phyloP scores from a whole-genome alignment of 2,888 invertebrate genomes.

The Ophion ventricosus region DNA sequence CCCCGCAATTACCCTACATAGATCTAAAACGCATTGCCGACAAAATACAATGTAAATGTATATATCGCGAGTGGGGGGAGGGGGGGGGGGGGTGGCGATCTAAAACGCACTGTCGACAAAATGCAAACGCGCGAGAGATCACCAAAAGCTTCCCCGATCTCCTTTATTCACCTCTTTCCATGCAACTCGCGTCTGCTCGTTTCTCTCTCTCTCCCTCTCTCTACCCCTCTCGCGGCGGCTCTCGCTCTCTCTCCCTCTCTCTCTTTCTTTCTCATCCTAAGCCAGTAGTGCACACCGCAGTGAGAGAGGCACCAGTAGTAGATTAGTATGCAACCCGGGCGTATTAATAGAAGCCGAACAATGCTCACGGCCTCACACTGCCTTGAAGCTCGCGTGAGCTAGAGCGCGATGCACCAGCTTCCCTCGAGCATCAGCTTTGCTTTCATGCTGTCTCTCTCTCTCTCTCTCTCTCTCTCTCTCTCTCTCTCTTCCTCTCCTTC shows the following conservation, averaged over 20 bases:
- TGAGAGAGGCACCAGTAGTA: conserved; percentile 69
- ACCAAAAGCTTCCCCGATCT: conserved; percentile 60
- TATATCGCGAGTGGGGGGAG: conserved; percentile 22
- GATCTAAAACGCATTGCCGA: too few species aligned
- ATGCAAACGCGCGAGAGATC: conserved; percentile 72
- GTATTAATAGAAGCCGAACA: conserved; percentile 81
- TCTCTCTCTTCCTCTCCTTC: conserved; percentile 48
- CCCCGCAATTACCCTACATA: too few species aligned
- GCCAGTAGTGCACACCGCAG: conserved; percentile 36
- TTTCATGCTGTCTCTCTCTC: conserved; percentile 51
- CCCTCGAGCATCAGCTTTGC: conserved; percentile 49
- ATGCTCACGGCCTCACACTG: conserved; percentile 79
- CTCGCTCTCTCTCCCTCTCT: conserved; percentile 43
- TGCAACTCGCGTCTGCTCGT: conserved; percentile 43
- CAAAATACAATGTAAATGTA: neutral
- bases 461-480: conserved; percentile 48
- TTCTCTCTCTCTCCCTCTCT: conserved; percentile 39
- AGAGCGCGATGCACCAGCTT: conserved; percentile 55
- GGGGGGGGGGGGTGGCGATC: conserved; percentile 51
- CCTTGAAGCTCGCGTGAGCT: conserved; percentile 68
- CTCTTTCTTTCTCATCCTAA: conserved; percentile 8
- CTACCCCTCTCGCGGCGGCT: conserved; percentile 30
- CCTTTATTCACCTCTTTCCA: conserved; percentile 52
- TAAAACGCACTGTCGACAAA: conserved; percentile 74
- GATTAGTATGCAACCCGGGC: conserved; percentile 81